Conservation (phyloP, 2,113 vertebrate genomes). For the Microcebus tavaratra region DNA sequence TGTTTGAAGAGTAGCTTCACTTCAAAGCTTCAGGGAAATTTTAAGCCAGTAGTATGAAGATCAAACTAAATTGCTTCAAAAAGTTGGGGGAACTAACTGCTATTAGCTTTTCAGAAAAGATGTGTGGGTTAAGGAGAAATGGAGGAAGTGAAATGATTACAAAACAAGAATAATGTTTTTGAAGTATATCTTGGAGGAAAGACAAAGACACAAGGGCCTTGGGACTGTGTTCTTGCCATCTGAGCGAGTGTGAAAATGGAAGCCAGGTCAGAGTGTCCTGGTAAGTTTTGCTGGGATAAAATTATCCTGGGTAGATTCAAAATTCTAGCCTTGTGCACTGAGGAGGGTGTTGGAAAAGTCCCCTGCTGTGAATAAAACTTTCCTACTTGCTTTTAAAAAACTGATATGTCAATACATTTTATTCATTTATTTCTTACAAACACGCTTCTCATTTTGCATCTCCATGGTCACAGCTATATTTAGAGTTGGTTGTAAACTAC, state of each 20-base stretch:
- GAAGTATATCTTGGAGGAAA: background rate
- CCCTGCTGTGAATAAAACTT: background rate
- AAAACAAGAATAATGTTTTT: conserved; percentile 3
- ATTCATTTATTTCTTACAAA: background rate
- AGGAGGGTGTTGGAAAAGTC: background rate
- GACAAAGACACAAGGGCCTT: background rate
- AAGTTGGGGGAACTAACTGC: background rate
- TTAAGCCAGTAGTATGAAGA: background rate
- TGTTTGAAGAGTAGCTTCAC: background rate
- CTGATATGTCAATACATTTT: background rate
- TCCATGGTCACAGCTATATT: background rate
- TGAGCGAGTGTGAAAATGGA: background rate
- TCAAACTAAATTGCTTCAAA: conserved; percentile 35
- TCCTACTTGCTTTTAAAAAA: background rate
- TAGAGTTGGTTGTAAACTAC: background rate
- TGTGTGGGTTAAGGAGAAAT: background rate
- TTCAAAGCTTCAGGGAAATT: conserved; percentile 11
- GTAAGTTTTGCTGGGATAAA: background rate
- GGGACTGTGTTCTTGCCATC: background rate
- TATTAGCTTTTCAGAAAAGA: conserved; percentile 30
- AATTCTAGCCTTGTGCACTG: background rate
- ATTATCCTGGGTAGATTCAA: background rate
- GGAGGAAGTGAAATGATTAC: background rate
- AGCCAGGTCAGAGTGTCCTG: background rate
- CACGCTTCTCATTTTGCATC: background rate